Evolutionary conservation across 2,888 invertebrate genomes (phyloP), one percentile per base, ranked within the genome.

Genomic region (Dryocosmus kuriphilus): DNA sequence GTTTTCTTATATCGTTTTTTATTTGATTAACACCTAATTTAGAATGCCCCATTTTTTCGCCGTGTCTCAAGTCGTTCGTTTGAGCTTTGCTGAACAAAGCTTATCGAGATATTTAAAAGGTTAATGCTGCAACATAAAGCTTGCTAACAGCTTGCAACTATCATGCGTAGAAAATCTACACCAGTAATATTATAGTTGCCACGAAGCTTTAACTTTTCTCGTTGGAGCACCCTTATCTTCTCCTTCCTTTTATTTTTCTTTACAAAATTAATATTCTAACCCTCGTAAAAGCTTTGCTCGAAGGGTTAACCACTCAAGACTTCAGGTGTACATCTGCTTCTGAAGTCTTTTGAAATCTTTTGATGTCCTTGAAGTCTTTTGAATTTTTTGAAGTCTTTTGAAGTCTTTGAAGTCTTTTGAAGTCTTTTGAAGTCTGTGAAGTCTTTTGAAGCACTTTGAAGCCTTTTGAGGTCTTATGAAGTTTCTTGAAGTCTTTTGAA

Each of bases 61-160:
- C 80, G 81, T 81, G 79, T 81, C 81, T 71, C 78, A 71, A 79
- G 79, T 81, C 80, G 75, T 30, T 67, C 76, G 74, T 77, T 76
- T 82, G 77, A 79, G 74, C 79, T 82, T 82, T 78, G 80, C 80
- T 75, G 76, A 79, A 73, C 78, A 71, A 78, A 77, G 80, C 82
- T 79, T 80, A 80, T 79, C 77, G 78, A 77, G 77, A 77, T 73
- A 75, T 77, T 77, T 78, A 79, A 80, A 61, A 61, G 75, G 76
- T 77, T 79, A 78, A 73, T 38, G 79, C 79, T 77, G 77, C 73
- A 79, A 79, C 77, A 65, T 77, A 79, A 79, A 76, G 82, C 80
- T 63, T 79, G 82, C 80, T 82, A 73, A 79, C 76, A 80, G 80
- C 82, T 84, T 80, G 80, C 81, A 83, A 83, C 83, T 80, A 78